Evolutionary conservation across 2,888 invertebrate genomes (phyloP).

Genomic region (Falcaria lacertinaria): DNA sequence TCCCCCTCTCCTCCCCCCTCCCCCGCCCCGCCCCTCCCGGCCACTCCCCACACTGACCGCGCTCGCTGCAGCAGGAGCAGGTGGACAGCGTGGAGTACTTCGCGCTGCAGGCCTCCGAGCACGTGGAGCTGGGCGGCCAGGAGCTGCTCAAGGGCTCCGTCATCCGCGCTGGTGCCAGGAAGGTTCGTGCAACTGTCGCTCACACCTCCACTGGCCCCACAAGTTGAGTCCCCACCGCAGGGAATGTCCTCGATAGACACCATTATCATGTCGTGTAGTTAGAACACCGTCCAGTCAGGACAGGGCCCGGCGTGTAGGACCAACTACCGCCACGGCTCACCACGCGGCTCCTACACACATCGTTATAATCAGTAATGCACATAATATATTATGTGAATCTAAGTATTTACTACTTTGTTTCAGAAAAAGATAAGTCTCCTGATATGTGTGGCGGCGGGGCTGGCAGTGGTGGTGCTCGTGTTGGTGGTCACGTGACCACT

Average conservation of each 20-base stretch:
- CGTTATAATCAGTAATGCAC: not conserved
- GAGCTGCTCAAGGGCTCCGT: constrained; percentile 75
- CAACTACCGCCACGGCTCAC: no score
- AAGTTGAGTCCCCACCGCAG: not conserved
- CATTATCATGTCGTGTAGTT: not conserved
- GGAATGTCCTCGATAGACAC: no score
- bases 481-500: constrained; percentile 43
- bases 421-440: constrained; percentile 64
- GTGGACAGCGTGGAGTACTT: constrained; percentile 84
- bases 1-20: no score
- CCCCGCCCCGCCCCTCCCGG: not conserved
- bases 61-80: constrained; percentile 80
- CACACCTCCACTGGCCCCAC: not conserved
- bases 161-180: constrained; percentile 64
- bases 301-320: no score
- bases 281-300: no score
- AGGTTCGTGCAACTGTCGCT: constrained; percentile 51
- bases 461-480: constrained; percentile 57
- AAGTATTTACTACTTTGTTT: constrained; percentile 22
- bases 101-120: constrained; percentile 80
- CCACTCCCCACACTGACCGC: not conserved
- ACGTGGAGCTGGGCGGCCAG: constrained; percentile 77
- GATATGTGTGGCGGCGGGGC: constrained; percentile 53
- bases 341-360: no score
- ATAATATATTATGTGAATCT: no score